phyloP scores from a whole-genome alignment of 2,113 vertebrate genomes.

The Notothenia rossii region DNA sequence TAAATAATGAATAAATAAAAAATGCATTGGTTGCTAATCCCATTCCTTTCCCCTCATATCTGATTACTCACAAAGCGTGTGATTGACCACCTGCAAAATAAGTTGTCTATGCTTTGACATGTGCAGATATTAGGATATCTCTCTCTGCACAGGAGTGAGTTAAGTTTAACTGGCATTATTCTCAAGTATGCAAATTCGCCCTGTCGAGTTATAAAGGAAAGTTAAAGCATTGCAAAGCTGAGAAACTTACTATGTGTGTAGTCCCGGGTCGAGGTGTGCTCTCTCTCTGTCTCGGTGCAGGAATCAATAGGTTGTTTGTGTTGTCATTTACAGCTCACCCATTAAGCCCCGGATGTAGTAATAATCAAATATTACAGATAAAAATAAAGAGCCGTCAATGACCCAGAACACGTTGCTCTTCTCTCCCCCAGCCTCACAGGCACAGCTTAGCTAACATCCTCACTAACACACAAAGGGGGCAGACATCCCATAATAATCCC shows the following conservation, averaged over 20 bases:
- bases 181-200: conserved; percentile 21
- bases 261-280: conserved; percentile 75
- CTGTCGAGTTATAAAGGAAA: conserved; percentile 41
- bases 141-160: conserved; percentile 18
- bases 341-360: conserved; percentile 33
- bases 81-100: conserved; percentile 44
- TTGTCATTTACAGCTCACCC: conserved; percentile 47
- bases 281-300: conserved; percentile 29
- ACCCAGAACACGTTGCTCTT: conserved; percentile 79
- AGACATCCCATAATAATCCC: conserved; percentile 90
- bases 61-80: not conserved
- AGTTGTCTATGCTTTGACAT: conserved; percentile 27
- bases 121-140: conserved; percentile 22
- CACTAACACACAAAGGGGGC: conserved; percentile 88
- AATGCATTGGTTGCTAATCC: conserved; percentile 35
- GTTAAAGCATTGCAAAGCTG: conserved; percentile 55
- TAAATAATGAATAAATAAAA: conserved; percentile 45
- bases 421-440: conserved; percentile 83
- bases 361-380: conserved; percentile 37
- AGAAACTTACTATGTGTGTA: conserved; percentile 76
- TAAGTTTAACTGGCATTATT: conserved; percentile 42
- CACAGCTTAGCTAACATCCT: conserved; percentile 82
- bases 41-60: not conserved
- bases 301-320: conserved; percentile 46
- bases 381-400: conserved; percentile 53